Evolutionary conservation across 2,888 invertebrate species (phyloP).

Genomic region (Cheiracanthium punctorium): DNA sequence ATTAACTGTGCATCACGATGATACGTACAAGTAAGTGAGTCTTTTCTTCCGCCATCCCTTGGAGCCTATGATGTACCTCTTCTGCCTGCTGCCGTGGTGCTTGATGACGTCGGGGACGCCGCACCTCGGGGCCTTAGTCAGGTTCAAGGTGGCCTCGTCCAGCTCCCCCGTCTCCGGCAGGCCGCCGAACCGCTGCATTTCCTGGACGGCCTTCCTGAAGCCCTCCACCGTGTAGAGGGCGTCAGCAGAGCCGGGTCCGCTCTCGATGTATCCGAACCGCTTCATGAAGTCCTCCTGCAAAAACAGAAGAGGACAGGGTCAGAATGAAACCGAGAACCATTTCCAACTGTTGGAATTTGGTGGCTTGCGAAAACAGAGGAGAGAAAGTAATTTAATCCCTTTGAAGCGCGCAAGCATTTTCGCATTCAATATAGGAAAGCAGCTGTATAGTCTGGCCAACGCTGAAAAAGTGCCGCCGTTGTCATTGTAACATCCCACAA

Average conservation of each 20-base stretch:
- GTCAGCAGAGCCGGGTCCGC: slow-evolving; percentile 78
- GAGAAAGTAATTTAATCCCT: too few relatives aligned
- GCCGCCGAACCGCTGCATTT: slow-evolving; percentile 84
- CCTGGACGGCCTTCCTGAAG: slow-evolving; percentile 81
- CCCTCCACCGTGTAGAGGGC: slow-evolving; percentile 81
- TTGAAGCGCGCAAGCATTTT: too few relatives aligned
- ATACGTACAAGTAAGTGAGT: slow-evolving; percentile 82
- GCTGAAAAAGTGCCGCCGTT: too few relatives aligned
- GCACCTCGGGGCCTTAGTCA: slow-evolving; percentile 83
- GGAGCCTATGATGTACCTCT: slow-evolving; percentile 81
- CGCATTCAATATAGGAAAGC: too few relatives aligned
- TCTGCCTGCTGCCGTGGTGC: slow-evolving; percentile 76
- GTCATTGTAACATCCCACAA: too few relatives aligned
- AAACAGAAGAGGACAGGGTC: too few relatives aligned
- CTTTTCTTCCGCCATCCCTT: slow-evolving; percentile 83
- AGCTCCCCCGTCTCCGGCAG: slow-evolving; percentile 83
- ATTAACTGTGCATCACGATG: too few relatives aligned
- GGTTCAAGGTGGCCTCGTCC: slow-evolving; percentile 82
- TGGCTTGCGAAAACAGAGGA: too few relatives aligned
- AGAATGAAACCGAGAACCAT: too few relatives aligned
- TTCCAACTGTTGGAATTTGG: too few relatives aligned
- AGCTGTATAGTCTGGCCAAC: too few relatives aligned
- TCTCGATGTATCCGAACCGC: slow-evolving; percentile 82
- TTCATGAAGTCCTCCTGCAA: slow-evolving; percentile 80
- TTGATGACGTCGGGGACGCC: slow-evolving; percentile 83